A percentile compares a stretch with the other conserved stretches of the same genome.
Conservation (phyloP, 2,888 invertebrate genomes). For the Operophtera brumata region DNA sequence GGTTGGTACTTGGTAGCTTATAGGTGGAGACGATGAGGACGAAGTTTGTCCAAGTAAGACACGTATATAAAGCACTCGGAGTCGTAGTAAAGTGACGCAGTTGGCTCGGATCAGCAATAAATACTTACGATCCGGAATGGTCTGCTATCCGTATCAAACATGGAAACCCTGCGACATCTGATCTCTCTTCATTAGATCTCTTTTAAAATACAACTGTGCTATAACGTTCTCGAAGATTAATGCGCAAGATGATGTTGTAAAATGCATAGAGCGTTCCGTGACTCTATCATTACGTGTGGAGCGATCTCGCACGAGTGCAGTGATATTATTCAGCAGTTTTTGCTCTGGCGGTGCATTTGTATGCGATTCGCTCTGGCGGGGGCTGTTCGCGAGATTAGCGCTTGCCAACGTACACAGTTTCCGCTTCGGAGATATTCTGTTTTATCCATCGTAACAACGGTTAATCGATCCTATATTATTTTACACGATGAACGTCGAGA, state of each 20-base stretch:
- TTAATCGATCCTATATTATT: constrained; percentile 30
- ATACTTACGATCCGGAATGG: constrained; percentile 28
- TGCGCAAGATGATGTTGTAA: constrained; percentile 52
- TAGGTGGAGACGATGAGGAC: neutral
- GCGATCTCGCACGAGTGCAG: constrained; percentile 53
- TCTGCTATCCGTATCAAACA: constrained; percentile 15
- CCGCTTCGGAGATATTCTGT: constrained; percentile 52
- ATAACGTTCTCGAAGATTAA: constrained; percentile 35
- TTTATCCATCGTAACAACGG: constrained; percentile 26
- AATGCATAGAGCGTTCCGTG: constrained; percentile 58
- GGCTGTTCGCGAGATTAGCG: constrained; percentile 70
- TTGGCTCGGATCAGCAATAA: constrained; percentile 62
- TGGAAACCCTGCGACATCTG: constrained; percentile 12
- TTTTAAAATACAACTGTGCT: constrained; percentile 34
- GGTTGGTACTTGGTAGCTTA: neutral
- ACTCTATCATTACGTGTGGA: constrained; percentile 64
- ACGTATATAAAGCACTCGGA: constrained; percentile 50
- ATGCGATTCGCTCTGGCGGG: constrained; percentile 70
- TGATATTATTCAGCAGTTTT: constrained; percentile 75
- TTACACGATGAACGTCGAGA: constrained; percentile 28
- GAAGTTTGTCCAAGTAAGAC: neutral
- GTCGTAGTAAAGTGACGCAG: constrained; percentile 57
- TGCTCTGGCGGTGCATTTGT: constrained; percentile 68
- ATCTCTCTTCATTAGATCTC: constrained; percentile 18
- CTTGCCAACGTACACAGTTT: constrained; percentile 60